phyloP scores from a whole-genome alignment of 2,888 invertebrate species.

The Tipula unca region DNA sequence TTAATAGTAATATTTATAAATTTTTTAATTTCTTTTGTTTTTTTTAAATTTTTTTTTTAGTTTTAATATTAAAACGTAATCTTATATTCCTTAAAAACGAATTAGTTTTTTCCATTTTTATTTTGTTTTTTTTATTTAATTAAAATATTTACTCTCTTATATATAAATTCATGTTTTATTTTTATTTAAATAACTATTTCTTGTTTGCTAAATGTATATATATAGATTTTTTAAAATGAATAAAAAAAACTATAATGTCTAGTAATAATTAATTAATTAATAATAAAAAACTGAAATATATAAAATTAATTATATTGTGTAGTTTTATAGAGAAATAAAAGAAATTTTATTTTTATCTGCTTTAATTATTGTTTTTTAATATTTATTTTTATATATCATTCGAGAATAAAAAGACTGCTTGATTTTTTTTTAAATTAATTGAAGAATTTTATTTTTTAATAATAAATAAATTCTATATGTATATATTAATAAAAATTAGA shows the following conservation, averaged over 20 bases:
- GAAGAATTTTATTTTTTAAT: neutral
- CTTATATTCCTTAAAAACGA: neutral
- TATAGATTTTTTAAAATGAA: neutral
- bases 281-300: neutral
- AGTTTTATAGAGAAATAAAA: neutral
- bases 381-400: neutral
- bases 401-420: neutral
- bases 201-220: neutral
- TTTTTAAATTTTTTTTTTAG: neutral
- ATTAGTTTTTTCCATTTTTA: neutral
- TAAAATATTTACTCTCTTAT: conserved; percentile 4
- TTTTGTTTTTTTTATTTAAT: neutral
- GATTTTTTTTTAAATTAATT: neutral
- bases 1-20: conserved; percentile 17
- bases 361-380: neutral
- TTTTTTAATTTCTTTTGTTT: neutral
- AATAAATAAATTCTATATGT: neutral
- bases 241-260: neutral
- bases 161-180: neutral
- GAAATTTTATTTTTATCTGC: neutral
- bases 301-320: neutral
- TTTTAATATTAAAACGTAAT: conserved; percentile 16
- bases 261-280: neutral
- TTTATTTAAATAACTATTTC: neutral
- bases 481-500: neutral